Evolutionary conservation across 2,888 invertebrate species (phyloP).

Genomic region (Stenotaenia linearis): DNA sequence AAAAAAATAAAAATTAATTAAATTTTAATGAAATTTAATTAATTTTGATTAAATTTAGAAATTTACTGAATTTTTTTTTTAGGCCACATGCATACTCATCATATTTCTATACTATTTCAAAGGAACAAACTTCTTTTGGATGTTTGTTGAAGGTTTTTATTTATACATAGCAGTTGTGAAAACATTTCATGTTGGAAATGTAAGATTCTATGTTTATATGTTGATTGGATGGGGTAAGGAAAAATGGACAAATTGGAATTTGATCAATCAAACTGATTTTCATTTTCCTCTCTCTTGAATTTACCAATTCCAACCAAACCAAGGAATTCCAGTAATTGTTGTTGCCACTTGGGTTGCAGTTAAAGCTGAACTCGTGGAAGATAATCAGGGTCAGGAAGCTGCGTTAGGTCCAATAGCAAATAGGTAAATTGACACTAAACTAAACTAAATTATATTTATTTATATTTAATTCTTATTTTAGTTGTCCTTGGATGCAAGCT

Average conservation of each 20-base stretch:
- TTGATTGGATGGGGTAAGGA: slow-evolving; percentile 81
- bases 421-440: not conserved
- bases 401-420: not conserved
- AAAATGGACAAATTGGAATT: not conserved
- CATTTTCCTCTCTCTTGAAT: not conserved
- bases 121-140: slow-evolving; percentile 95
- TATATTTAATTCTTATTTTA: slow-evolving; percentile 28
- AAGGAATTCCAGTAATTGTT: slow-evolving; percentile 56
- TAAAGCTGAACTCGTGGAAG: slow-evolving; percentile 45
- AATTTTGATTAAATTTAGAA: too few relatives aligned
- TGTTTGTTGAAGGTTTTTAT: slow-evolving; percentile 70
- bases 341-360: slow-evolving; percentile 56
- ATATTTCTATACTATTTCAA: slow-evolving; percentile 83
- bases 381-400: not conserved
- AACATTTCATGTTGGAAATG: slow-evolving; percentile 78
- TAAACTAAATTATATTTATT: not conserved
- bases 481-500: slow-evolving; percentile 72
- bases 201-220: slow-evolving; percentile 72
- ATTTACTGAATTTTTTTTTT: not conserved
- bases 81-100: slow-evolving; percentile 44
- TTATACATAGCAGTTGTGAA: slow-evolving; percentile 81
- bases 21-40: too few relatives aligned
- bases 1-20: too few relatives aligned
- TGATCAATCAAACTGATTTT: not conserved
- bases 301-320: not conserved